Evolutionary conservation across 30 jellyfish, hydroid and myxozoan genomes (phyloP).

Genomic region (Aurelia aurita complex sp. Pacific): DNA sequence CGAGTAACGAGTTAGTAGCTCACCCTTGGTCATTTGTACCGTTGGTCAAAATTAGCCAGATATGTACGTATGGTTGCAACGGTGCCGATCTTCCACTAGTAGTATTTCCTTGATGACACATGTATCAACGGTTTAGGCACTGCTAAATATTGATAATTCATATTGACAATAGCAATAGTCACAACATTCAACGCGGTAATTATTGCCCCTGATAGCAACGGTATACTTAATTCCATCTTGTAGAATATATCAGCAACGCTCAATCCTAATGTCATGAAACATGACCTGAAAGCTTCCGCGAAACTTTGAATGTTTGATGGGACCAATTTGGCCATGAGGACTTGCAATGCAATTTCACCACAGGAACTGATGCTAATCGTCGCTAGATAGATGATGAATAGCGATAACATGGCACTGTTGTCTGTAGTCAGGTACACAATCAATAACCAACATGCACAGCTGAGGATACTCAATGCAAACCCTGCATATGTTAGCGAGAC

Average conservation of each 20-base stretch:
- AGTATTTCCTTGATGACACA: constrained; percentile 29
- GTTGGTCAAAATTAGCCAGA: no score
- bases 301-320: constrained; percentile 30
- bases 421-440: constrained; percentile 3
- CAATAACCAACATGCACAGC: constrained; percentile 37
- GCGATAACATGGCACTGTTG: constrained; percentile 27
- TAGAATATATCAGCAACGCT: constrained; percentile 34
- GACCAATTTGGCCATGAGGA: constrained; percentile 36
- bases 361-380: constrained; percentile 40
- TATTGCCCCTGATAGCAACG: constrained; percentile 22
- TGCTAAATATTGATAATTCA: constrained; percentile 42
- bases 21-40: no score
- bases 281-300: constrained; percentile 30
- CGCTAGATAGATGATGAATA: constrained; percentile 33
- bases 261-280: constrained; percentile 7
- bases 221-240: constrained; percentile 27
- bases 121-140: constrained; percentile 38
- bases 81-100: not conserved
- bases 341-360: constrained; percentile 33
- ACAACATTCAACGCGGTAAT: constrained; percentile 31
- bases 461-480: constrained; percentile 24
- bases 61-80: no score
- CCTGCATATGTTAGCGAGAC: constrained; percentile 33
- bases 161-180: constrained; percentile 37
- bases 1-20: no score